Evolutionary conservation across 2,113 vertebrate genomes (phyloP).

Genomic region (Myiopsitta monachus): DNA sequence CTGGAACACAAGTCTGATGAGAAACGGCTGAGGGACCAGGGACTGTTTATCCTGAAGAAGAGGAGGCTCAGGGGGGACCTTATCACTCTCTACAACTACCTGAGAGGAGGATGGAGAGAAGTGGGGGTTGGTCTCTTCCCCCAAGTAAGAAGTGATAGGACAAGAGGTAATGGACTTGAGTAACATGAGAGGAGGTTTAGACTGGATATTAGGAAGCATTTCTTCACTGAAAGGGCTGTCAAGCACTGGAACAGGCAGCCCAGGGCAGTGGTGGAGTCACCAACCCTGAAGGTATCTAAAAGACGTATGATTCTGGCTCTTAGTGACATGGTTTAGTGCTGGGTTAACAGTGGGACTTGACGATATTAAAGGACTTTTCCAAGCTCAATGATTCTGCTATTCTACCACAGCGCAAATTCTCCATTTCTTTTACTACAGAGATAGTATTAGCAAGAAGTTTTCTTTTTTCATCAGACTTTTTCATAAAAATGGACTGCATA

Average conservation of each 20-base stretch:
- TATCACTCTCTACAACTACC: background rate
- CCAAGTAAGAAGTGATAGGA: background rate
- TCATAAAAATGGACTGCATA: background rate
- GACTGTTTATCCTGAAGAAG: background rate
- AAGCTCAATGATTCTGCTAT: fast-evolving
- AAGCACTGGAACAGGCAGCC: fast-evolving
- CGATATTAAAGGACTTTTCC: background rate
- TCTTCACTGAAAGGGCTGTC: background rate
- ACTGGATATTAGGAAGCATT: background rate
- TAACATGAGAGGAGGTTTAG: background rate
- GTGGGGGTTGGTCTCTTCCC: background rate
- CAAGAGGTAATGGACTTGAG: background rate
- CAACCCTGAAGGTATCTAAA: background rate
- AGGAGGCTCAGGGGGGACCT: background rate
- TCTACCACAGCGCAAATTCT: background rate
- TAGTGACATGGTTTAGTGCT: background rate
- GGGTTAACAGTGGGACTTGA: fast-evolving
- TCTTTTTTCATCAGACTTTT: background rate
- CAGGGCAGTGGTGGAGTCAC: no score
- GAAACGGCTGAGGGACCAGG: background rate
- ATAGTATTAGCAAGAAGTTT: background rate
- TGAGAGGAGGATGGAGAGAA: background rate
- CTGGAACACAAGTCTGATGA: no score
- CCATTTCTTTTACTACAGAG: background rate
- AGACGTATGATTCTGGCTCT: background rate